phyloP scores from a whole-genome alignment of 2,888 invertebrate genomes.

The Linnaemya vulpina region DNA sequence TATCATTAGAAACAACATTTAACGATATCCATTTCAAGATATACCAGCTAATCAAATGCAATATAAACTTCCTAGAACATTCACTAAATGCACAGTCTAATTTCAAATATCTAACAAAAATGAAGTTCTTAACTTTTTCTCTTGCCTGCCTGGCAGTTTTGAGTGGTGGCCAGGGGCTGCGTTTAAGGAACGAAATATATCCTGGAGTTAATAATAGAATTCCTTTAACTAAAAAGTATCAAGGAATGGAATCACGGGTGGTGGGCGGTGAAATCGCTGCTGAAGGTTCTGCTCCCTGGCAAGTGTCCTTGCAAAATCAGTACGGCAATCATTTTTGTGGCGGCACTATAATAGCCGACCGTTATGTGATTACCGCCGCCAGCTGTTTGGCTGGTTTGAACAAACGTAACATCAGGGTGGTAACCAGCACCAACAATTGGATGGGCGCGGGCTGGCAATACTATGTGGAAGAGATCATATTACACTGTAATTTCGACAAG shows the following conservation, averaged over 20 bases:
- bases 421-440: constrained; percentile 80
- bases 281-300: constrained; percentile 78
- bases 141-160: constrained; percentile 21
- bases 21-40: no score
- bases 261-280: constrained; percentile 76
- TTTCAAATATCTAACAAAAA: constrained; percentile 3
- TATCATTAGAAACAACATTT: background rate
- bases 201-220: constrained; percentile 64
- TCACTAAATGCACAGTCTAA: constrained; percentile 38
- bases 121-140: constrained; percentile 41
- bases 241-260: constrained; percentile 73
- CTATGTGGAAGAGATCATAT: constrained; percentile 75
- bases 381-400: constrained; percentile 79
- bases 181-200: constrained; percentile 71
- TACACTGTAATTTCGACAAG: constrained; percentile 79
- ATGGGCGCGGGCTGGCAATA: constrained; percentile 76
- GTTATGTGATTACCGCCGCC: constrained; percentile 80
- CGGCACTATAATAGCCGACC: constrained; percentile 79
- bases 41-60: background rate
- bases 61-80: background rate
- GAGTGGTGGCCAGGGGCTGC: constrained; percentile 58
- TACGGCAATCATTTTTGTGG: constrained; percentile 81
- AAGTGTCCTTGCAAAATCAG: constrained; percentile 79
- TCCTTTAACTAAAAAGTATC: background rate
- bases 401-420: constrained; percentile 75